These are phyloP conservation scores for Heteronetta atricapilla DNA, from an alignment of 2,113 vertebrate genomes.

Conservation along the genomic window DNA sequence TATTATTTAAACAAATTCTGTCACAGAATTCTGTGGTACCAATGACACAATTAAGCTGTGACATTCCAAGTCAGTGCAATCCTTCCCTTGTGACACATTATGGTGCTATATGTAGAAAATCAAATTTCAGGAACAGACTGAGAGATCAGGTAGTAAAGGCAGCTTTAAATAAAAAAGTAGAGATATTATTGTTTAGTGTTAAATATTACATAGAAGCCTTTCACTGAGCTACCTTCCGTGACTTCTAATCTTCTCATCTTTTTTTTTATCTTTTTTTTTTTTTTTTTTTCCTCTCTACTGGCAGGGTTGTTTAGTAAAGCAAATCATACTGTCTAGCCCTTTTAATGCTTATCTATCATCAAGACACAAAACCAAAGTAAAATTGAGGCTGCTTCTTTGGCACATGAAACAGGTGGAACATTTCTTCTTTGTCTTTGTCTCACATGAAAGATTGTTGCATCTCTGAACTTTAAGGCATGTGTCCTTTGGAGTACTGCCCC, in stretches of 20 bases:
- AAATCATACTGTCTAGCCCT: neutral
- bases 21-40: neutral
- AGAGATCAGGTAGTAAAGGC: neutral
- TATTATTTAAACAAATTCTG: neutral
- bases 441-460: slow-evolving; percentile 48
- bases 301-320: neutral
- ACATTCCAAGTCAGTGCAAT: neutral
- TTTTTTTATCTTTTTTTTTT: neutral
- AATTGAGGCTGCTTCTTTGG: neutral
- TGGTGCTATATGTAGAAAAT: neutral
- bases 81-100: neutral
- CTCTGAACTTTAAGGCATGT: slow-evolving; percentile 41
- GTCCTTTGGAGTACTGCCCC: slow-evolving; percentile 60
- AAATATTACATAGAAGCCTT: neutral
- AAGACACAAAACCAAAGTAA: slow-evolving; percentile 7
- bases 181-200: neutral
- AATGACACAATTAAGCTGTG: neutral
- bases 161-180: neutral
- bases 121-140: neutral
- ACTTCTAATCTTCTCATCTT: neutral
- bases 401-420: slow-evolving; percentile 29
- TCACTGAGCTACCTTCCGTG: neutral
- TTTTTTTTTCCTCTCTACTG: neutral
- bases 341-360: slow-evolving; percentile 27
- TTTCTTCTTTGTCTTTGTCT: slow-evolving; percentile 48